phyloP scores from a whole-genome alignment of 2,113 vertebrate species.

The Clarias magur region DNA sequence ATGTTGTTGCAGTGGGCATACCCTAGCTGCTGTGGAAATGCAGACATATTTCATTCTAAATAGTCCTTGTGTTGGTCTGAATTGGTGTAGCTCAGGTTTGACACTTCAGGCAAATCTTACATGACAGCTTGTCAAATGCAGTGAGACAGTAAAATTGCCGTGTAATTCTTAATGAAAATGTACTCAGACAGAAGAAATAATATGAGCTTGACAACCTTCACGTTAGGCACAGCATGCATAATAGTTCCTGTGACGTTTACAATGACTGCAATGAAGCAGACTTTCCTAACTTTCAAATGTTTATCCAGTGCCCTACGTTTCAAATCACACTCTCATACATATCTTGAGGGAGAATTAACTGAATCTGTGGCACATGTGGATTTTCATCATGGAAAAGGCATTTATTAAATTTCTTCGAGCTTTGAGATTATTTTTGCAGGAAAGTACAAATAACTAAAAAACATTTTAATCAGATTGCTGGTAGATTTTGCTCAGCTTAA shows the following conservation, averaged over 20 bases:
- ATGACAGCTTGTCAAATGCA: slow-evolving; percentile 57
- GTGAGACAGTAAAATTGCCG: slow-evolving; percentile 60
- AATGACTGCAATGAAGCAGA: background rate
- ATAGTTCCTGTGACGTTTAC: slow-evolving; percentile 11
- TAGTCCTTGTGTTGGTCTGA: slow-evolving; percentile 50
- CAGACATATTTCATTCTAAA: slow-evolving; percentile 54
- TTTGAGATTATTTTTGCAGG: slow-evolving; percentile 59
- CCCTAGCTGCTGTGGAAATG: slow-evolving; percentile 33
- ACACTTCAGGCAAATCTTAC: slow-evolving; percentile 40
- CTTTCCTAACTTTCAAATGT: background rate
- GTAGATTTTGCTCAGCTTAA: slow-evolving; percentile 43
- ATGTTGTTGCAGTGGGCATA: slow-evolving; percentile 64
- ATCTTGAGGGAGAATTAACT: slow-evolving; percentile 41
- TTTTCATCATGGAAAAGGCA: slow-evolving; percentile 65
- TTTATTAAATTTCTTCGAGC: slow-evolving; percentile 66
- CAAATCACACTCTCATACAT: background rate
- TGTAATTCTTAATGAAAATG: slow-evolving; percentile 52
- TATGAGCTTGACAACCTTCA: slow-evolving; percentile 49
- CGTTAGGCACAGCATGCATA: slow-evolving; percentile 34
- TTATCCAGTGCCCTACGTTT: background rate
- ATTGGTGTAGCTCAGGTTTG: slow-evolving; percentile 47
- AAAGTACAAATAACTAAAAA: slow-evolving; percentile 45
- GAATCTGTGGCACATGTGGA: slow-evolving; percentile 64
- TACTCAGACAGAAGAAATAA: slow-evolving; percentile 54
- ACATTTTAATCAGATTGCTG: slow-evolving; percentile 69